These are phyloP conservation scores for Mus spretus DNA, from an alignment of 2,797 vertebrate species.

Conservation along the genomic window DNA sequence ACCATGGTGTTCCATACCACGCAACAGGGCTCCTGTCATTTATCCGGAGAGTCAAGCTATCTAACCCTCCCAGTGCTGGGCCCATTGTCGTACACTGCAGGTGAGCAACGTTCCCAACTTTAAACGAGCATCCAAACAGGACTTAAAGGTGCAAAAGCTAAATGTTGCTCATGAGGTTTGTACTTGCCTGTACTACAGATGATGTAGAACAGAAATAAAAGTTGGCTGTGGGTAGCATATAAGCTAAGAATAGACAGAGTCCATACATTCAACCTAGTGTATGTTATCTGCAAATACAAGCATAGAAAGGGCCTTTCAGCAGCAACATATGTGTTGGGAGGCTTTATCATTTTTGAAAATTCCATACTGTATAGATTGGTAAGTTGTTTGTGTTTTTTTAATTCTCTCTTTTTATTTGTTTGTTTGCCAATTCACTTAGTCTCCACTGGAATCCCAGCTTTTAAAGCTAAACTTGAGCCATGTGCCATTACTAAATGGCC, in stretches of 20 bases:
- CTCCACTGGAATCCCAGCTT: slow-evolving; percentile 70
- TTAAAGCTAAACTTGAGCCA: slow-evolving; percentile 76
- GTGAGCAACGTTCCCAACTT: slow-evolving; percentile 87
- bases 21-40: slow-evolving; percentile 98
- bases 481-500: slow-evolving; percentile 68
- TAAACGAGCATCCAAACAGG: not conserved
- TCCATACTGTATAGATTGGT: slow-evolving; percentile 52
- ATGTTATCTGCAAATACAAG: slow-evolving; percentile 3
- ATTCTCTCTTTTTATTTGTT: not conserved
- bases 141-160: not conserved
- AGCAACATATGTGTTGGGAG: slow-evolving; percentile 45
- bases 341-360: slow-evolving; percentile 70
- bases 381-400: not conserved
- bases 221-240: slow-evolving; percentile 35
- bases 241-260: slow-evolving; percentile 64
- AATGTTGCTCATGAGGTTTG: not conserved
- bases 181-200: not conserved
- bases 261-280: not conserved
- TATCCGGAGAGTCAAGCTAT: slow-evolving; percentile 97
- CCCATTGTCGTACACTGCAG: slow-evolving; percentile 99
- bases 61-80: slow-evolving; percentile 97
- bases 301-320: slow-evolving; percentile 62
- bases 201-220: not conserved
- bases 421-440: slow-evolving; percentile 63
- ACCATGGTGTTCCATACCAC: slow-evolving; percentile 99